These are phyloP conservation scores for Tachysurus vachellii DNA, from an alignment of 2,113 vertebrate species.

Conservation along the genomic window DNA sequence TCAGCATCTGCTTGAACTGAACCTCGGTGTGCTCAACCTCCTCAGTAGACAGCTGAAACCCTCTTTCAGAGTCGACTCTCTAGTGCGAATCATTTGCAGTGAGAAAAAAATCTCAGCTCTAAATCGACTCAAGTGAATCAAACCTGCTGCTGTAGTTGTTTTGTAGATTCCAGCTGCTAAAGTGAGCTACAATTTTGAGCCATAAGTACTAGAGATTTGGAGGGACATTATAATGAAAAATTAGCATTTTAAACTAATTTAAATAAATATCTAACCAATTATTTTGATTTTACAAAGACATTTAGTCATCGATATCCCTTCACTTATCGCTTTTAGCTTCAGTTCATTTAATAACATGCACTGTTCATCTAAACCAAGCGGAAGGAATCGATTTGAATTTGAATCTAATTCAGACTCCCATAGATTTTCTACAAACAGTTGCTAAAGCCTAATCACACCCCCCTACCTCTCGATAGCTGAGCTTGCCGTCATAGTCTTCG, in stretches of 20 bases:
- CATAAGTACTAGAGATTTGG: no score
- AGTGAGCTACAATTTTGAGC: no score
- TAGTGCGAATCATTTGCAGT: neutral
- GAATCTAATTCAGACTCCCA: neutral
- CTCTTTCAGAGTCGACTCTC: neutral
- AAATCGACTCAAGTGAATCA: neutral
- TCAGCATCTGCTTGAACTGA: neutral
- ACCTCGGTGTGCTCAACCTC: neutral
- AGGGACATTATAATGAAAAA: no score
- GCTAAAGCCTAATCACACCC: neutral
- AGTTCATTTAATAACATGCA: neutral
- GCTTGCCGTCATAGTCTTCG: slow-evolving; percentile 91
- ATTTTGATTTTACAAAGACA: neutral
- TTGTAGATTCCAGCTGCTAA: neutral
- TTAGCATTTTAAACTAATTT: neutral
- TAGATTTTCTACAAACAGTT: neutral
- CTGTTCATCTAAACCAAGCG: neutral
- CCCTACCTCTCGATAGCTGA: slow-evolving; percentile 85
- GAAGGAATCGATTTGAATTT: neutral
- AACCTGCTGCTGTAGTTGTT: neutral
- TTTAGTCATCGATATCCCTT: neutral
- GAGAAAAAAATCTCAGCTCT: neutral
- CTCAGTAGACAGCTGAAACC: no score
- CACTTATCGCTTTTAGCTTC: neutral
- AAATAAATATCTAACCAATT: neutral